Evolutionary conservation across 2,797 vertebrate genomes (phyloP), one percentile per base, ranked within the genome.

Genomic region (Peromyscus melanophrys): DNA sequence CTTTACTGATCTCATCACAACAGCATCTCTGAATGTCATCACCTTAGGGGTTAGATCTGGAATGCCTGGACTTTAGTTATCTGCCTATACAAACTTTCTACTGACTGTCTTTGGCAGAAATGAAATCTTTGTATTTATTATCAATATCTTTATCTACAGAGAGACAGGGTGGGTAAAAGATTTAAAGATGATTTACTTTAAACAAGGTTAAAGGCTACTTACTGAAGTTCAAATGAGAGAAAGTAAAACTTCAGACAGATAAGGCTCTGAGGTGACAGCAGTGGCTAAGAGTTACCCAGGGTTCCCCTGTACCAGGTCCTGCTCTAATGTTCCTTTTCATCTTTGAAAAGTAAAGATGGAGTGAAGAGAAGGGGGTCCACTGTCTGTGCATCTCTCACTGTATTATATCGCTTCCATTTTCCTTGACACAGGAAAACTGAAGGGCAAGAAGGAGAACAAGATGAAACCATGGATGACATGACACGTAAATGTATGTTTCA

Each of bases 161-260:
- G 49, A 40, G 25, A 65, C 27, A 75, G 69, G 52, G 49, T 4
- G 65, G 6, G 9, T 59, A 40, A 43, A 31, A 89, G n/a, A 84
- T 27, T 52, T 67, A 84, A 93, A 92, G 84, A 67, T 75, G 61
- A 37, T 25, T 84, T 86, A 67, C 37, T 93, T 92, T 69, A 69
- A 69, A 93, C 29, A 27, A 21, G 89, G 23, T 31, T 96, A 61
- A 93, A 76, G 59, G 52, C 27, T 95, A 31, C 13, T 88, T 81
- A 69, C 34, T 75, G 34, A 89, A 27, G 73, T 23, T 80, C 37
- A 65, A 16, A 78, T 12, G 46, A 13, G 17, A 69, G 34, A 55
- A 95, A 92, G 76, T 46, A 55, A 55, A 55, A 55, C 16, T 80
- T 80, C 10, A 73, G 85, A 34, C 0, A 92, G 49, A 63, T 67